Percentiles rank a stretch among this genome's conserved stretches.
Conservation (phyloP, 2,888 invertebrate genomes). For the Serripes groenlandicus region DNA sequence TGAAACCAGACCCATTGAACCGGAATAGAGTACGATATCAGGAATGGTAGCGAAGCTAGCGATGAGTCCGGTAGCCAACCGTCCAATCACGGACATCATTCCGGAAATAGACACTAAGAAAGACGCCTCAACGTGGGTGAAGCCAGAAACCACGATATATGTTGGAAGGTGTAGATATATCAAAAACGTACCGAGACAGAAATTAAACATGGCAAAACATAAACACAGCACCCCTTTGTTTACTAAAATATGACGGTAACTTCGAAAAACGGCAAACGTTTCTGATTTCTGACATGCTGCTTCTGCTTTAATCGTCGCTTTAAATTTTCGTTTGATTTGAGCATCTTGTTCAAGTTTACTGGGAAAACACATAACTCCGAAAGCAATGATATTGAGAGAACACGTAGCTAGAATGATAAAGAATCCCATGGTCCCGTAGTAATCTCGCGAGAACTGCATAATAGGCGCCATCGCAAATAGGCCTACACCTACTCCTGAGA, state of each 20-base stretch:
- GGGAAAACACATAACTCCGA: conserved; percentile 54
- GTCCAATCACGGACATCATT: conserved; percentile 33
- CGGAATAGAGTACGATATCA: conserved; percentile 44
- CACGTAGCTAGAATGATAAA: conserved; percentile 54
- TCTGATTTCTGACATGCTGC: background rate
- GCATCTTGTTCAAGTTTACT: conserved; percentile 46
- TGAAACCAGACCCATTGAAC: conserved; percentile 40
- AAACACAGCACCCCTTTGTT: conserved; percentile 48
- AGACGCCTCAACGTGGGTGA: conserved; percentile 40
- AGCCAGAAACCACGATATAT: conserved; percentile 45
- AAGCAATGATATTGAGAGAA: conserved; percentile 38
- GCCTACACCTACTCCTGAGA: conserved; percentile 46
- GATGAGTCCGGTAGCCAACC: conserved; percentile 43
- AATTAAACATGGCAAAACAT: conserved; percentile 46
- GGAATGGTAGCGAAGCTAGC: conserved; percentile 35
- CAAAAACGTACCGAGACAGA: conserved; percentile 47
- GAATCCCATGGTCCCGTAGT: conserved; percentile 59
- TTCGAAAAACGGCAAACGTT: conserved; percentile 1
- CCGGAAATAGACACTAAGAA: conserved; percentile 51
- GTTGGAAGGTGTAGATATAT: conserved; percentile 47
- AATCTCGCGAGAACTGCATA: conserved; percentile 45
- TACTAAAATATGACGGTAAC: conserved; percentile 21
- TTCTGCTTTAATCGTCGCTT: background rate
- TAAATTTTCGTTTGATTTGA: conserved; percentile 20
- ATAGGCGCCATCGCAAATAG: conserved; percentile 49